phyloP scores from a whole-genome alignment of 2,797 vertebrate species.

The Enteromius anoplus region DNA sequence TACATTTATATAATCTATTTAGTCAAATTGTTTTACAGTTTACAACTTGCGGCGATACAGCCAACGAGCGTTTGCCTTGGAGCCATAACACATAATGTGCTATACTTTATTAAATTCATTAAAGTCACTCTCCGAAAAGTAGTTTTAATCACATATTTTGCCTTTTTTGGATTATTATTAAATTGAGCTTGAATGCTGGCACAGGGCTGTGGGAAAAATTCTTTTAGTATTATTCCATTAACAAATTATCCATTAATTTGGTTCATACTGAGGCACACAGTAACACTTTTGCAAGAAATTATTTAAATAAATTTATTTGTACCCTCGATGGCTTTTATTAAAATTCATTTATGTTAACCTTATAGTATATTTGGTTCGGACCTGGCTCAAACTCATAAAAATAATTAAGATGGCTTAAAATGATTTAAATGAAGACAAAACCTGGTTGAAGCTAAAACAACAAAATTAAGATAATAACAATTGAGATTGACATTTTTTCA shows the following conservation, averaged over 20 bases:
- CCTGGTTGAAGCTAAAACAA: neutral
- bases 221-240: neutral
- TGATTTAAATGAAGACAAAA: too few species aligned
- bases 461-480: neutral
- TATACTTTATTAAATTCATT: conserved; percentile 14
- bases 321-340: neutral
- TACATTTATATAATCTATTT: neutral
- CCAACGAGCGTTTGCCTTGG: conserved; percentile 20
- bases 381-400: neutral
- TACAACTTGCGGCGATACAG: conserved; percentile 4
- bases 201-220: neutral
- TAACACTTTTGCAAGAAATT: neutral
- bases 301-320: neutral
- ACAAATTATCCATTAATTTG: neutral
- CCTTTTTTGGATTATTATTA: conserved; percentile 11
- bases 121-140: neutral
- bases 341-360: neutral
- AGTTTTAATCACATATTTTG: conserved; percentile 13
- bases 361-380: neutral
- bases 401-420: neutral
- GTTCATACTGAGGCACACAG: neutral
- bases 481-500: neutral
- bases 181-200: conserved; percentile 11
- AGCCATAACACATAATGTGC: neutral
- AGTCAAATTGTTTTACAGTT: conserved; percentile 24